Evolutionary conservation across 2,797 vertebrate species (phyloP).

Genomic region (Peromyscus eremicus): DNA sequence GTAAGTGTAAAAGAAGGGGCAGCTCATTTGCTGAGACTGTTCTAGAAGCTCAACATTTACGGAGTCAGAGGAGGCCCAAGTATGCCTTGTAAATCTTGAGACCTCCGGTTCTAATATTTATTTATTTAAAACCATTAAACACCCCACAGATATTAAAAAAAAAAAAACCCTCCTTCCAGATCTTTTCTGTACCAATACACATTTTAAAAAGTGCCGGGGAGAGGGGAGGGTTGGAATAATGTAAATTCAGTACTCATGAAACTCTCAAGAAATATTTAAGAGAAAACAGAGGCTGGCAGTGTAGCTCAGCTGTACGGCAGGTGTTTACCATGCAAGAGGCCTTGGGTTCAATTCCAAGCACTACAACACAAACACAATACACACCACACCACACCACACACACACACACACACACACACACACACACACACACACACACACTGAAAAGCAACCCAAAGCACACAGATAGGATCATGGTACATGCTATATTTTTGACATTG

Average conservation of each 20-base stretch:
- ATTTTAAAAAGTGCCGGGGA: neutral
- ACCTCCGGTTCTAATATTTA: neutral
- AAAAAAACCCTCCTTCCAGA: neutral
- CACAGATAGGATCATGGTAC: neutral
- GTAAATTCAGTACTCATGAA: neutral
- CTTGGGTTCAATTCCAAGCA: neutral
- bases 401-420: neutral
- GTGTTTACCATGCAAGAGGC: neutral
- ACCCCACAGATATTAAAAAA: neutral
- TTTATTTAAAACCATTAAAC: neutral
- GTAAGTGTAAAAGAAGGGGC: neutral
- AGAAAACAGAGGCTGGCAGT: neutral
- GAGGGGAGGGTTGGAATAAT: neutral
- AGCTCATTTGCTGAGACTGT: neutral
- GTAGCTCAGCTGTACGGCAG: fast-evolving
- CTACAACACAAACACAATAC: neutral
- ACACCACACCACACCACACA: neutral
- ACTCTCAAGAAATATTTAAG: neutral
- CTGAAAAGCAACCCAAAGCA: neutral
- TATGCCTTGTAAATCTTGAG: neutral
- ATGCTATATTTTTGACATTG: neutral
- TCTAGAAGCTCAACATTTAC: neutral
- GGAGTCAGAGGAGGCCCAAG: neutral
- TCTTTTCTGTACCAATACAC: neutral
- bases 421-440: neutral